Evolutionary conservation across 2,797 vertebrate species (phyloP).

Genomic region (Brachyalestes nurse): DNA sequence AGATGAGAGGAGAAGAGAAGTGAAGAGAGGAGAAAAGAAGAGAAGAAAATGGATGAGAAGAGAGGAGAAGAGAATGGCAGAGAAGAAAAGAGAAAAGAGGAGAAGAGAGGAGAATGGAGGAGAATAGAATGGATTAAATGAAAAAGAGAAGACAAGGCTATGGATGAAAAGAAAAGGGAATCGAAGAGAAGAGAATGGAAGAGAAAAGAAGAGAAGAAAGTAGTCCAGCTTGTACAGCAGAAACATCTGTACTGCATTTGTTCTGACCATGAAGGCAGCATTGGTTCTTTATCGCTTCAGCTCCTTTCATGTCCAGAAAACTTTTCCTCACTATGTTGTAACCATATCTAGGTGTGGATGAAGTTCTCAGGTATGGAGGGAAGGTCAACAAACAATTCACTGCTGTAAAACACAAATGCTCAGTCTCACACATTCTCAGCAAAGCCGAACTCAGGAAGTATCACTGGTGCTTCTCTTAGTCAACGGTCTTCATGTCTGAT

Average conservation of each 20-base stretch:
- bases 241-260: constrained; percentile 68
- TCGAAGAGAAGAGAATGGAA: not conserved
- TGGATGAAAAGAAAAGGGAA: not conserved
- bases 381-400: not conserved
- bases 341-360: not conserved
- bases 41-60: not conserved
- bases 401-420: not conserved
- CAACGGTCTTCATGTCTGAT: too few species aligned
- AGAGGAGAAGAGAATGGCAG: not conserved
- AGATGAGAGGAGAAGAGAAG: not conserved
- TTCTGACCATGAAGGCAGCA: constrained; percentile 55
- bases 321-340: not conserved
- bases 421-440: not conserved
- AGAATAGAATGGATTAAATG: not conserved
- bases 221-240: constrained; percentile 48
- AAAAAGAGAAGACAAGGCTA: not conserved
- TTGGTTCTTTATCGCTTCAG: constrained; percentile 42
- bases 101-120: not conserved
- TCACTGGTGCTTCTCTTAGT: not conserved
- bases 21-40: too few species aligned
- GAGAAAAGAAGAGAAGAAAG: not conserved
- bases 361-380: not conserved
- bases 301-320: constrained; percentile 19
- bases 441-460: not conserved
- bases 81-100: not conserved